A percentile compares a stretch with the other conserved stretches of the same genome.
phyloP scores from a whole-genome alignment of 2,888 invertebrate genomes.

The Melolontha melolontha region DNA sequence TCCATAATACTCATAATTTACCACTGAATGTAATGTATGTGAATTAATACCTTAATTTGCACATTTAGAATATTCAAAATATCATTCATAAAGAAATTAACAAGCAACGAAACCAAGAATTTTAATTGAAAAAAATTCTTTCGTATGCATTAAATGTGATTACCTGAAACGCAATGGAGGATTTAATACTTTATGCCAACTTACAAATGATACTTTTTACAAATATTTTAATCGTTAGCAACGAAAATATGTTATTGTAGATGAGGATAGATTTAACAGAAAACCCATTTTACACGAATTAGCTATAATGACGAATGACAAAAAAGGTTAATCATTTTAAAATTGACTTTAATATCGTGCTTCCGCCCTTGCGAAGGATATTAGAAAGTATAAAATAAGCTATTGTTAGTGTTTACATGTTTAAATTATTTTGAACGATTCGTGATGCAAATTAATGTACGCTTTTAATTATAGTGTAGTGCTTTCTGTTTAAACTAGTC shows the following conservation, averaged over 20 bases:
- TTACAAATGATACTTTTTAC: too few relatives aligned
- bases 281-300: conserved; percentile 13
- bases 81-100: too few relatives aligned
- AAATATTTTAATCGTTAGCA: not conserved
- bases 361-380: conserved; percentile 27
- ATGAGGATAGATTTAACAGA: not conserved
- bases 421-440: conserved; percentile 9
- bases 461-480: too few relatives aligned
- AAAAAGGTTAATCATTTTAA: conserved; percentile 34
- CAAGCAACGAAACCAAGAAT: too few relatives aligned
- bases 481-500: conserved; percentile 6
- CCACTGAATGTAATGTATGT: too few relatives aligned
- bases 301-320: conserved; percentile 16
- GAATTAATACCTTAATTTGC: too few relatives aligned
- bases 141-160: too few relatives aligned
- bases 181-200: too few relatives aligned
- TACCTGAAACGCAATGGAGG: too few relatives aligned
- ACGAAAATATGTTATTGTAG: not conserved
- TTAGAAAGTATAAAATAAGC: conserved; percentile 1
- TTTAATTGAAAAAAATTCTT: too few relatives aligned
- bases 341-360: conserved; percentile 28
- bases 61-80: too few relatives aligned
- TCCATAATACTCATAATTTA: too few relatives aligned
- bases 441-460: conserved; percentile 7
- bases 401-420: conserved; percentile 10